Base-by-base conservation (phyloP, 2,113 vertebrate genomes). In the Stegostoma tigrinum region DNA sequence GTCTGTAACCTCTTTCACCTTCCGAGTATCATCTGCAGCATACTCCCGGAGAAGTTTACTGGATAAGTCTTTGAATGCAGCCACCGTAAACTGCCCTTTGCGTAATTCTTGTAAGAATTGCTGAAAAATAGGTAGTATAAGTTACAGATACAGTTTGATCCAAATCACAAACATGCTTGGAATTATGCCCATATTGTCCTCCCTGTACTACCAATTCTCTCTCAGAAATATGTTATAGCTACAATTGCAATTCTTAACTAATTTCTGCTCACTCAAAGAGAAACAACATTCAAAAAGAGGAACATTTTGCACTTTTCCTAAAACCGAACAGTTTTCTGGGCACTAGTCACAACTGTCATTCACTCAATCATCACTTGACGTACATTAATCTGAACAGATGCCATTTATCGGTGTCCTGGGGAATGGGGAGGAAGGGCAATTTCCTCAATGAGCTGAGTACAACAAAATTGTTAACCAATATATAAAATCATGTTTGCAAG, bases 1-100 rank as follows among this genome's bases (percentile, higher is more conserved):
- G 87, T 99, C 99, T 0, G 98, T 97, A 96, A 98, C 98, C 97
- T 99, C 99, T 96, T 99, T 99, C 96, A 99, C 98, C 91, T 97
- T 98, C 96, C 99, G 97, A 0, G 98, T 99, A 97, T 99, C 99
- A 94, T 99, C 99, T 0, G 96, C 96, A 38, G 97, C 96, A 96
- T 99, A 99, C 27, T 99, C 98, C 55, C 97, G 98, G 96, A 99
- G 97, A 14, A 99, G 97, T 96, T 98, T 98, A 96, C 97, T 98
- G 90, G 99, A 99, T 42, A 99, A 97, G 64, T 99, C 98, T n/a
- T 98, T 98, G 96, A 99, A 99, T 0, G 97, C 97, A 95, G 97
- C 97, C 38, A 99, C 96, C 0, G 97, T 95, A 27, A 97, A 97
- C 94, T 99, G 98, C 2, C 98, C 98, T 96, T 98, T 97, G 67